Evolutionary conservation across 2,797 vertebrate genomes (phyloP).

Genomic region (Acanthurus leucopareius): DNA sequence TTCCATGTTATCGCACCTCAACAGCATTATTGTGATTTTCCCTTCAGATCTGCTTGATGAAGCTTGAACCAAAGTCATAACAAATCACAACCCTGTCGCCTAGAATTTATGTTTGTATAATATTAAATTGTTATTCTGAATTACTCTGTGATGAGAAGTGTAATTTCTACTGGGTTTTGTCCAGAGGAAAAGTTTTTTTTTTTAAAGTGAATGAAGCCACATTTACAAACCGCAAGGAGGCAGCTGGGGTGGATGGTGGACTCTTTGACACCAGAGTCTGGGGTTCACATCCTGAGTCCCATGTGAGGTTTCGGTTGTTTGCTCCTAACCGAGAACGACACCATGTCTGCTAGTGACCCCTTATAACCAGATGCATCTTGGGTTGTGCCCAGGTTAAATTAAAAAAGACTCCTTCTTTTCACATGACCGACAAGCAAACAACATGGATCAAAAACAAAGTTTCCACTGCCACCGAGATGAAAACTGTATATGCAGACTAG

Average conservation of each 20-base stretch:
- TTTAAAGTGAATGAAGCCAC: not conserved
- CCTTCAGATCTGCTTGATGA: not conserved
- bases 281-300: too few species aligned
- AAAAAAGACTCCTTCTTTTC: too few species aligned
- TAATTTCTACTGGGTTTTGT: not conserved
- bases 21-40: not conserved
- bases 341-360: too few species aligned
- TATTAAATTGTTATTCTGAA: not conserved
- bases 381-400: too few species aligned
- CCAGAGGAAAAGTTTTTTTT: not conserved
- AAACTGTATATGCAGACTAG: too few species aligned
- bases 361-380: too few species aligned
- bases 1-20: not conserved
- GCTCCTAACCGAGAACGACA: too few species aligned
- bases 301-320: not conserved
- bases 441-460: too few species aligned
- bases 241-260: not conserved
- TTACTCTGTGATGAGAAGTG: not conserved
- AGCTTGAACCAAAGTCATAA: not conserved
- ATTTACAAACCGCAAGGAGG: not conserved
- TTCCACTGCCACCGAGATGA: too few species aligned
- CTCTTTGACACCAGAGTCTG: not conserved
- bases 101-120: not conserved
- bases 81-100: not conserved
- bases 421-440: too few species aligned